Conservation (phyloP, 2,113 vertebrate species). For the Pachyramphus minor region DNA sequence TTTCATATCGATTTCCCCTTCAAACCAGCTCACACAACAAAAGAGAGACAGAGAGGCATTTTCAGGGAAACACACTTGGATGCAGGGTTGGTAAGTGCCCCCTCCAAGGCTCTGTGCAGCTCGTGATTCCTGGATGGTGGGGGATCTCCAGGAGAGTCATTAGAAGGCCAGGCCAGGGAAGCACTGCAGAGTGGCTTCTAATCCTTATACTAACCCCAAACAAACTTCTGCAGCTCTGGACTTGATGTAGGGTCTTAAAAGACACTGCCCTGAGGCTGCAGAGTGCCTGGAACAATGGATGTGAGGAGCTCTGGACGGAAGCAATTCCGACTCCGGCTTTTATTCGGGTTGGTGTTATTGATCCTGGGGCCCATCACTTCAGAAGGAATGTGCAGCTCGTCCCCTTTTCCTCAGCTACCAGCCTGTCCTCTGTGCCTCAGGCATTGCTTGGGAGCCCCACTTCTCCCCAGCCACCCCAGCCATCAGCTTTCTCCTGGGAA, state of each 20-base stretch:
- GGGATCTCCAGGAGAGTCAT: neutral
- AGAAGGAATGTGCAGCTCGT: neutral
- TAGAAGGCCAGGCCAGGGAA: neutral
- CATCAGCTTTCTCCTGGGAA: neutral
- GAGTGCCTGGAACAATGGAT: neutral
- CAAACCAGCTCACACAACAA: neutral
- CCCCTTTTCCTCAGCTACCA: neutral
- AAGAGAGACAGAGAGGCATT: neutral
- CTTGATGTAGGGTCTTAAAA: neutral
- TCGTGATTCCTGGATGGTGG: accelerated
- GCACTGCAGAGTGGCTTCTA: neutral
- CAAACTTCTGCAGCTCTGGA: neutral
- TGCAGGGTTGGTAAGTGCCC: neutral
- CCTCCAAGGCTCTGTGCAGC: neutral
- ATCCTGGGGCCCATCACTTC: neutral
- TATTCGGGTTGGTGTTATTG: neutral
- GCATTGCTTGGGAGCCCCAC: neutral
- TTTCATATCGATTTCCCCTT: neutral
- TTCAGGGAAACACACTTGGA: neutral
- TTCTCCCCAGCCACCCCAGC: neutral
- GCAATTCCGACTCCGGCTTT: neutral
- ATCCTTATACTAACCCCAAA: neutral
- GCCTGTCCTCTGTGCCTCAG: neutral
- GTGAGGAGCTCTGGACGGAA: neutral
- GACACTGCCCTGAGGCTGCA: neutral